Conservation (phyloP, 2,797 vertebrate species). For the Macropodus opercularis region DNA sequence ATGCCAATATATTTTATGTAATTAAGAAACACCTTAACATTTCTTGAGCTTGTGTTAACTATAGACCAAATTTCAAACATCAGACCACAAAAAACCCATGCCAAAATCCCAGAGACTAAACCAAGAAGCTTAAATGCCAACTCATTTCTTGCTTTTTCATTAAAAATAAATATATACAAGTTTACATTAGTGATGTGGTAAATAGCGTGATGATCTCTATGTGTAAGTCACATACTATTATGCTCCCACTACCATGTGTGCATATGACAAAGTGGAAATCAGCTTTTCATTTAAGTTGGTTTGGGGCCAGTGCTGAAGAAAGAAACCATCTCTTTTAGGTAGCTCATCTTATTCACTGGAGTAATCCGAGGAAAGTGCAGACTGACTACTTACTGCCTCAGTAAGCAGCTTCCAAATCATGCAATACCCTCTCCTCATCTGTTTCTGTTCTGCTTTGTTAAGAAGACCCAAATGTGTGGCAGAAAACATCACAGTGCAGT, state of each 20-base stretch:
- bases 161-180: no score
- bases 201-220: no score
- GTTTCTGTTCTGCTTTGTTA: slow-evolving; percentile 31
- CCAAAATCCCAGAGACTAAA: no score
- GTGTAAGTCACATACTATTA: no score
- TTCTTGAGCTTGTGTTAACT: no score
- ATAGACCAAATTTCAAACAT: no score
- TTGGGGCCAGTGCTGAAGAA: slow-evolving; percentile 11
- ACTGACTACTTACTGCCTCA: slow-evolving; percentile 33
- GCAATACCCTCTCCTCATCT: slow-evolving; percentile 26
- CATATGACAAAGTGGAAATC: slow-evolving; percentile 23
- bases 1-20: no score
- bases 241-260: slow-evolving; percentile 6
- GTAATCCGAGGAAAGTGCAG: slow-evolving; percentile 27
- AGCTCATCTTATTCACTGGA: slow-evolving; percentile 50
- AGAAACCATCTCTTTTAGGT: slow-evolving; percentile 30
- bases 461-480: slow-evolving; percentile 11
- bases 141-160: no score
- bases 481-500: slow-evolving; percentile 8
- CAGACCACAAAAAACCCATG: no score
- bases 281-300: slow-evolving; percentile 34
- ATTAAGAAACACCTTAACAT: no score
- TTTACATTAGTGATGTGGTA: no score
- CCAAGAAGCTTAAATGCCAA: no score
- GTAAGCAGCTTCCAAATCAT: slow-evolving; percentile 28